Base-by-base conservation (phyloP, 2,888 invertebrate species). In the Dolomedes plantarius region DNA sequence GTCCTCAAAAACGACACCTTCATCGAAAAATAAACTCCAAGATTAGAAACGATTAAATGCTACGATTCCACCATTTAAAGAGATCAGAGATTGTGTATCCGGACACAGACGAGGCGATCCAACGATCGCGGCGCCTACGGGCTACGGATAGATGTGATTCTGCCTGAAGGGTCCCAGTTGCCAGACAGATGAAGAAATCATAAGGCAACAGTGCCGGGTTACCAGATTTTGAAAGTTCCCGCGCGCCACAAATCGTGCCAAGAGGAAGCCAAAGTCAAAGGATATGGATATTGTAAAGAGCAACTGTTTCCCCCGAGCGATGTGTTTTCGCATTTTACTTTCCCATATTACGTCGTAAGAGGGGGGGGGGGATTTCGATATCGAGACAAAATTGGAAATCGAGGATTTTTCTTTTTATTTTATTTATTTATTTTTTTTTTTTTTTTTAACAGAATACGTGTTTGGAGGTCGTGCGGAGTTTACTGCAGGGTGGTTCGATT, bases 151-250 rank as follows among this genome's bases (percentile, higher is more conserved):
- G 56, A 56, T 56, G 6, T 23, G 56, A 56, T 56, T 56, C 56
- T 19, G 56, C 56, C 23, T 11, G 23, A 23, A 23, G 56, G 2
- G 16, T 46, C 41, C 16, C 16, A 46, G 41, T 27, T 68, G 69
- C 56, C 62, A 56, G 62, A 69, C 31, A 27, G 31, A 36, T 36
- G 36, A 29, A 32, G 36, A 71, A 50, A 46, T 32, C 39, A 39
- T 36, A 50, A 73, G 9, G 79, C 23, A 32, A n/a, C 50, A 67
- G 16, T 46, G 11, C 73, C 27, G 73, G 79, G 73, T 65, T 80
- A 32, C 79, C 79, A 80, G 31, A 50, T 73, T 56, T 56, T 67
- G 23, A 64, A 73, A 46, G 29, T 64, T 71, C 36, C 41, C 62
- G 46, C 67, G 56, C 72, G 72, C 72, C 79, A 65, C 39, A 16